phyloP scores from a whole-genome alignment of 2,113 vertebrate genomes.

The Uropsilus gracilis region DNA sequence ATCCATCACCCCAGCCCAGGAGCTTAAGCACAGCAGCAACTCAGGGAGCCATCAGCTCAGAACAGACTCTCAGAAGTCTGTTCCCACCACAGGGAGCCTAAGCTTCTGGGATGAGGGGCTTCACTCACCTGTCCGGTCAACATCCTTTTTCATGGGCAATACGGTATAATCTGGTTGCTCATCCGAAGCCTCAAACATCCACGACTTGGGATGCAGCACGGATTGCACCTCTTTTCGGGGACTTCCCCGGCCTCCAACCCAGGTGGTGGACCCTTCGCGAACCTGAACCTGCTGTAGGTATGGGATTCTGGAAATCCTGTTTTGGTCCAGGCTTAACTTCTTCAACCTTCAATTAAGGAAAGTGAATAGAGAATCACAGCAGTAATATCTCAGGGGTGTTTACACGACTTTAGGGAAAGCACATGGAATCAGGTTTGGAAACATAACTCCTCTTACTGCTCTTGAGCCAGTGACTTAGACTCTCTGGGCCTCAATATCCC shows the following conservation, averaged over 20 bases:
- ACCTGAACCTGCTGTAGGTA: slow-evolving; percentile 82
- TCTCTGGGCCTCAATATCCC: slow-evolving; percentile 1
- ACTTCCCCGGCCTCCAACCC: slow-evolving; percentile 30
- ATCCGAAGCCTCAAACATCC: slow-evolving; percentile 57
- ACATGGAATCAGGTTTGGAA: background rate
- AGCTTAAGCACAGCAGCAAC: background rate
- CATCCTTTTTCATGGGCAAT: slow-evolving; percentile 62
- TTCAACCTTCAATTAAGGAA: slow-evolving; percentile 85
- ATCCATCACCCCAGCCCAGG: background rate
- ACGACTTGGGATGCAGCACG: background rate
- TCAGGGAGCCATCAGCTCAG: background rate
- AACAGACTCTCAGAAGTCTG: background rate
- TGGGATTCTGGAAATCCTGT: slow-evolving; percentile 88
- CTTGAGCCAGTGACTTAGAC: slow-evolving; percentile 1
- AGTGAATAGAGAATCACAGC: slow-evolving; percentile 68
- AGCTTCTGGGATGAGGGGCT: background rate
- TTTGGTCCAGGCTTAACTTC: slow-evolving; percentile 90
- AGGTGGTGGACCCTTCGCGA: background rate
- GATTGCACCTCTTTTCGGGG: slow-evolving; percentile 54
- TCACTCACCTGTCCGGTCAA: slow-evolving; percentile 73
- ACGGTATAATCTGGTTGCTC: slow-evolving; percentile 23
- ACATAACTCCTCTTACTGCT: background rate
- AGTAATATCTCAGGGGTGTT: slow-evolving; percentile 26
- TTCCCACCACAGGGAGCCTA: too few relatives aligned
- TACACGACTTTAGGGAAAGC: slow-evolving; percentile 39